Conservation (phyloP, 2,113 vertebrate genomes). For the Crotalus tigris region DNA sequence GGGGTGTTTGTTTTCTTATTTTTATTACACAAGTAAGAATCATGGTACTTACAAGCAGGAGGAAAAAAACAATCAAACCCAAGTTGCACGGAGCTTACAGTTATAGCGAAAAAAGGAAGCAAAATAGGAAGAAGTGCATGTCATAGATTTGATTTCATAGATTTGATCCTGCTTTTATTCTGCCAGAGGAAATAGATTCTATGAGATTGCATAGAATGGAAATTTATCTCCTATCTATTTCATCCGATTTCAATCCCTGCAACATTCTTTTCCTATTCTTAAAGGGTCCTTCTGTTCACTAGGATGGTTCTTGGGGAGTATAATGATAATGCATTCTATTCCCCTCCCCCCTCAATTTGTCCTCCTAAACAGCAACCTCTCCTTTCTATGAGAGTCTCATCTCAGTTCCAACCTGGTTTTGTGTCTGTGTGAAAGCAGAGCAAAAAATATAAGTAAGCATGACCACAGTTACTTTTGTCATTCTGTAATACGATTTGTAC, state of each 20-base stretch:
- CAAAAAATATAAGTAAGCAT: not conserved
- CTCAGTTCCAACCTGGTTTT: not conserved
- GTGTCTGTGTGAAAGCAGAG: not conserved
- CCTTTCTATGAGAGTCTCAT: not conserved
- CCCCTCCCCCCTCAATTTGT: too few species aligned
- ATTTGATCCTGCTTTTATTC: not conserved
- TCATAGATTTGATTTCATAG: not conserved
- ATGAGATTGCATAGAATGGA: not conserved
- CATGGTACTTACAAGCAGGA: not conserved
- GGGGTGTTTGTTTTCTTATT: not conserved
- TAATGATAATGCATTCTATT: not conserved
- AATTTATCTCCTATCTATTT: not conserved
- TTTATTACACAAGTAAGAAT: not conserved
- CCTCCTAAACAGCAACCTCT: too few species aligned
- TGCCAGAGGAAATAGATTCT: not conserved
- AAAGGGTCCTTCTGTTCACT: not conserved
- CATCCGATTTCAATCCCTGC: not conserved
- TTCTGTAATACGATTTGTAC: not conserved
- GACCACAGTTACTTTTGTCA: not conserved
- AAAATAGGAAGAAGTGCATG: not conserved
- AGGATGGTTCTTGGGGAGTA: not conserved
- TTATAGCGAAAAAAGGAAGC: not conserved
- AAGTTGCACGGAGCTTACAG: too few species aligned
- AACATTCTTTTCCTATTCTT: not conserved
- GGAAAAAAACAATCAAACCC: not conserved